Evolutionary conservation across 2,888 invertebrate species (phyloP), one percentile per base, ranked within the genome.

Genomic region (Ophion costatus): DNA sequence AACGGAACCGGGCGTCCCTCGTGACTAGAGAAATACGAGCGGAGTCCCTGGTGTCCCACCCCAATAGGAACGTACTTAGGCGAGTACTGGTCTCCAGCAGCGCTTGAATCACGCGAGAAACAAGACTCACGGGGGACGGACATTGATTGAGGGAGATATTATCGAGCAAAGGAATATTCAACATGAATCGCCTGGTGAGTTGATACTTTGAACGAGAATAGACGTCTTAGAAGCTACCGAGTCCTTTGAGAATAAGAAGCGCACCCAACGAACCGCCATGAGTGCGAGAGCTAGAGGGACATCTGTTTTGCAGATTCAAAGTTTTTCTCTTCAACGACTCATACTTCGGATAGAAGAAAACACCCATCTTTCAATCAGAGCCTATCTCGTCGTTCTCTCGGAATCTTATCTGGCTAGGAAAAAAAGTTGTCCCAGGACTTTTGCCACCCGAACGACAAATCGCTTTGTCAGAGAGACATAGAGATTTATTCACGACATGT

Each of bases 101-200:
- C 91, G 91, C 89, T 88, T 24, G 29, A 64, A 70, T 6, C 24
- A 82, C 75, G 24, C 17, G 57, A 38, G 61, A 75, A 74, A 38
- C 66, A 69, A 24, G 66, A 71, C 38, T 82, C 80, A 67, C 84
- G 82, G 75, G 82, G 80, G 76, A 82, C 84, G 29, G 9, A 20
- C 14, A 71, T 66, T 59, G 22, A 51, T 59, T 45, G 3, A 11
- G 6, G 33, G 11, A 51, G 59, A 20, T 38, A 80, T n/a, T 42
- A 10, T 33, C 24, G 42, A 80, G 70, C 20, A 77, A 74, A 76
- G 11, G 57, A 74, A 64, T 70, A 29, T 76, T 87, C 90, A 89
- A 85, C 90, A 93, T 93, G 91, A 91, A 90, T 89, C 86, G 90
- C 81, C 83, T 93, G 93, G 93, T 93, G 89, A 93, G 93, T 93